Base-by-base conservation (phyloP, 2,113 vertebrate genomes). In the Lasiurus borealis region DNA sequence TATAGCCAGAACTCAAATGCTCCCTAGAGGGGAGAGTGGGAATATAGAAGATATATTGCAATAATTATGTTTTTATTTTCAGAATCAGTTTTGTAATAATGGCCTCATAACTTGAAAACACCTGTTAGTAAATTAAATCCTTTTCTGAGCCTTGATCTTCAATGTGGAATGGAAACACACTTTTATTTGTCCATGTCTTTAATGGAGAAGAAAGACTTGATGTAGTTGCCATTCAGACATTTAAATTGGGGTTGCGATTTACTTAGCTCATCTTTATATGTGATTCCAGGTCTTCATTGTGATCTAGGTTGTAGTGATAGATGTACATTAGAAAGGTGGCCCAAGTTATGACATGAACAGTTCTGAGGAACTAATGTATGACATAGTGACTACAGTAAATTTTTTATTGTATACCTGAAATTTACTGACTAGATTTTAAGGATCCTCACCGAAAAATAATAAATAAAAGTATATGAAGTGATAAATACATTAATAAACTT, bases 1-100 rank as follows among this genome's bases (percentile, higher is more conserved):
- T 62, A 6, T 82, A 94, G 85, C 31, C 76, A 68, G 23, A 92
- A 81, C 27, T 69, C 75, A 69, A 85, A 77, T 89, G 18, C 15
- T 85, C 4, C n/a, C 16, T 57, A n/a, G 10, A 88, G 14, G 27
- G 36, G 66, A 78, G 5, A 76, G 9, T 50, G 36, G 14, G 50
- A 72, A 3, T 8, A 68, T 12, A 52, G 40, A 76, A 72, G 44
- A 84, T 92, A 86, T 62, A 66, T 48, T n/a, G 7, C 31, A 93
- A 29, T 88, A n/a, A 66, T 36, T 82, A 77, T 88, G 2, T 5
- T 78, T 88, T 71, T 31, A 66, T 91, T 92, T 59, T 89, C 86
- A 46, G 34, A 21, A 85, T 93, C 15, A 89, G 3, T 81, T 97
- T 91, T 95, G 3, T 75, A 75, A 66, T 81, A 68, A 72, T 84